phyloP scores from a whole-genome alignment of 2,113 vertebrate genomes.

The Caranx ignobilis region DNA sequence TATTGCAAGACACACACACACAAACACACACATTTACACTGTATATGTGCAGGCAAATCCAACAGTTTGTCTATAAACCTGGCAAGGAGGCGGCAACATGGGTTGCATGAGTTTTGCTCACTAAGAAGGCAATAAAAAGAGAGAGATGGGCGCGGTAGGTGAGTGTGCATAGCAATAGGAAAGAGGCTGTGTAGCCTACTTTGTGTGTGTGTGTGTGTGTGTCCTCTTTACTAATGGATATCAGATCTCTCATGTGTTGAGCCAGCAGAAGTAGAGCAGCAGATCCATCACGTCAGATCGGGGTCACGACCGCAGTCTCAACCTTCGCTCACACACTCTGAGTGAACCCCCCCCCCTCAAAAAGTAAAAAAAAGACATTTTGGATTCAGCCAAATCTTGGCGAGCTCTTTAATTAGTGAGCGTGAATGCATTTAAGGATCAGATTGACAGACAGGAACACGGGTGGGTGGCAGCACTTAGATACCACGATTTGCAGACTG shows the following conservation, averaged over 20 bases:
- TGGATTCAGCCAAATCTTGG: slow-evolving; percentile 35
- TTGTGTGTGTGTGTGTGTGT: not conserved
- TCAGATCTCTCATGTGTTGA: slow-evolving; percentile 74
- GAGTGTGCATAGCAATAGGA: slow-evolving; percentile 6
- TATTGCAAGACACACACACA: slow-evolving; percentile 38
- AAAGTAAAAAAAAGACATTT: slow-evolving; percentile 28
- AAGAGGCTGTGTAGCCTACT: not conserved
- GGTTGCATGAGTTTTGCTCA: slow-evolving; percentile 38
- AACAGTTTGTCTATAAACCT: slow-evolving; percentile 41
- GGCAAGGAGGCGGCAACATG: slow-evolving; percentile 18
- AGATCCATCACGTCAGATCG: slow-evolving; percentile 74
- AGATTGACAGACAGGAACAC: not conserved
- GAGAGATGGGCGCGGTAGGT: slow-evolving; percentile 1
- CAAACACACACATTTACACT: not conserved
- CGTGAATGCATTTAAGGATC: slow-evolving; percentile 19
- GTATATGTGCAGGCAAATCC: slow-evolving; percentile 37
- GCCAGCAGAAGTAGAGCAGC: slow-evolving; percentile 75
- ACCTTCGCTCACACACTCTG: slow-evolving; percentile 30
- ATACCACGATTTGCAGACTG: slow-evolving; percentile 10
- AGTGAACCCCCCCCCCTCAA: too few species aligned
- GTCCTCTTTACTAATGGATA: slow-evolving; percentile 75
- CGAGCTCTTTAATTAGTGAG: slow-evolving; percentile 44
- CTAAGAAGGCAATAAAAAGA: slow-evolving; percentile 51
- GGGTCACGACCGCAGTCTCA: slow-evolving; percentile 23
- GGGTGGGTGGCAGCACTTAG: not conserved